phyloP scores from a whole-genome alignment of 2,113 vertebrate genomes.

The Aegithalos caudatus region DNA sequence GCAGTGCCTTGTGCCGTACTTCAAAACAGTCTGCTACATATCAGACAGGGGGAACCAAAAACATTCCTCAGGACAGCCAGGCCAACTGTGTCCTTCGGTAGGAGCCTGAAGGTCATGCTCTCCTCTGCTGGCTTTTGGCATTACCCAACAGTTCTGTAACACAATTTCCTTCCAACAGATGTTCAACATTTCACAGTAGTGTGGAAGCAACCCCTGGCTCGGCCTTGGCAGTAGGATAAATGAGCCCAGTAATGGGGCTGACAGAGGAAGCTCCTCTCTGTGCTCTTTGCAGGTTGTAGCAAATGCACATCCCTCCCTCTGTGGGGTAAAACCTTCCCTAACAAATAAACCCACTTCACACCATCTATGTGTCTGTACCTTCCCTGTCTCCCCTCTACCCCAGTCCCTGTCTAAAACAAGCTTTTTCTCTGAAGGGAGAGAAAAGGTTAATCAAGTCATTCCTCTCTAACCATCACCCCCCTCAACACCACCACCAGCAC shows the following conservation, averaged over 20 bases:
- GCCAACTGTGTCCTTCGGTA: constrained; percentile 66
- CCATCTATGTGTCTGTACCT: neutral
- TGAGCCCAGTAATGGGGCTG: neutral
- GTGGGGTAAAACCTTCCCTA: neutral
- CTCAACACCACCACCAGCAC: constrained; percentile 41
- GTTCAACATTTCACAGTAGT: constrained; percentile 5
- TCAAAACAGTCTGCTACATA: neutral
- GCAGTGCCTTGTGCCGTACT: neutral
- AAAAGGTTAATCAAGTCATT: constrained; percentile 68
- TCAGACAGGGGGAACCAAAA: neutral
- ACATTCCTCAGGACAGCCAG: neutral
- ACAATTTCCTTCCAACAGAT: neutral
- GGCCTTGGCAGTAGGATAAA: neutral
- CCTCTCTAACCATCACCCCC: constrained; percentile 47
- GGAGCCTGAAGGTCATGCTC: constrained; percentile 77
- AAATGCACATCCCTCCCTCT: neutral
- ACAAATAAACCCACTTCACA: neutral
- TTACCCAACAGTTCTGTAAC: constrained; percentile 24
- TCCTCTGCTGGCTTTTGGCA: constrained; percentile 35
- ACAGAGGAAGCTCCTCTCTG: neutral
- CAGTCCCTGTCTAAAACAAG: neutral
- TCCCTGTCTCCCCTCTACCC: neutral
- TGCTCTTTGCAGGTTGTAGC: neutral
- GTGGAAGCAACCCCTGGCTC: neutral
- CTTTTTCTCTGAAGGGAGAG: constrained; percentile 45